Evolutionary conservation across 1,140 invertebrate genomes (phyloP).

Genomic region (Ylistrum balloti): DNA sequence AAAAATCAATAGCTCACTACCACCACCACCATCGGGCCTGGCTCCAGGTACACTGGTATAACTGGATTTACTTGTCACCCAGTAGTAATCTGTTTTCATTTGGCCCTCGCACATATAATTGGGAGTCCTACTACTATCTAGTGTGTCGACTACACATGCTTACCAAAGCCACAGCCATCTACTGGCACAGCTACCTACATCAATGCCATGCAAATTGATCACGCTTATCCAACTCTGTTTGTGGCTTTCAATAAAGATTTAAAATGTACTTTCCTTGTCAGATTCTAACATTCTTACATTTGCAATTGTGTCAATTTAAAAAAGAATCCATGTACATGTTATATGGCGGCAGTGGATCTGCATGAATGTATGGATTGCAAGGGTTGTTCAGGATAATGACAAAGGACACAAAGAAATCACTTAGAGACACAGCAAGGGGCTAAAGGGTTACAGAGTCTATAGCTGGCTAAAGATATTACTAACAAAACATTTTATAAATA

Average conservation of each 20-base stretch:
- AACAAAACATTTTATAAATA: too few species aligned
- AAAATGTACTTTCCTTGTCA: conserved; percentile 8
- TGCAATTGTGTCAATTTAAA: conserved; percentile 1
- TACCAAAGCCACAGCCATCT: conserved; percentile 4
- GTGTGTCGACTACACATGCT: neutral
- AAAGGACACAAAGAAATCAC: too few species aligned
- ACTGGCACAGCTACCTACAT: neutral
- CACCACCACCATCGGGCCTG: neutral
- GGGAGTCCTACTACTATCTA: neutral
- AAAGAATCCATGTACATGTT: neutral
- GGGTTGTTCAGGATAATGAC: neutral
- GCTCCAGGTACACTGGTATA: neutral
- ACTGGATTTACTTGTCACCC: conserved; percentile 9
- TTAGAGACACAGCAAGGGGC: too few species aligned
- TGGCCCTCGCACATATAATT: neutral
- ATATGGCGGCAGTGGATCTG: neutral
- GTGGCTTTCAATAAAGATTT: conserved; percentile 39
- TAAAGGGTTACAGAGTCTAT: too few species aligned
- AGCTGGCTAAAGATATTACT: too few species aligned
- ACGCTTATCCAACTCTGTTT: neutral
- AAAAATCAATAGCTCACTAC: neutral
- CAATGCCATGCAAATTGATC: neutral
- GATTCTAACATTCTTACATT: neutral
- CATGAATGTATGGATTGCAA: neutral
- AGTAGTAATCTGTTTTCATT: conserved; percentile 29